Evolutionary conservation across 2,113 vertebrate genomes (phyloP).

Genomic region (Burhinus oedicnemus): DNA sequence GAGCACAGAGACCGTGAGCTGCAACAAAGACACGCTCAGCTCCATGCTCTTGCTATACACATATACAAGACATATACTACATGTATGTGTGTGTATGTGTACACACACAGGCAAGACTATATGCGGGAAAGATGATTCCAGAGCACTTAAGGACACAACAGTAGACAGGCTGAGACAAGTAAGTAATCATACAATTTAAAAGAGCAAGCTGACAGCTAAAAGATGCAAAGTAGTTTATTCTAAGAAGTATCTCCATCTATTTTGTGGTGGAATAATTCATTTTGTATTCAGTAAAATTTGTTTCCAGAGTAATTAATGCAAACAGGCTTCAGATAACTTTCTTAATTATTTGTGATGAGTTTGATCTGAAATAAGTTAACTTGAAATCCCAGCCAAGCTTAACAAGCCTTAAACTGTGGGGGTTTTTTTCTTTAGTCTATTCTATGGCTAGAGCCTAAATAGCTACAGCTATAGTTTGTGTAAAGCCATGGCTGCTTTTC

Average conservation of each 20-base stretch:
- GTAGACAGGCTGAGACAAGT: slow-evolving; percentile 39
- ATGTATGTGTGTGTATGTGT: neutral
- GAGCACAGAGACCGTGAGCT: neutral
- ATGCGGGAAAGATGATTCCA: neutral
- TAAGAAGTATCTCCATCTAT: slow-evolving; percentile 1
- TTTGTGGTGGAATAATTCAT: slow-evolving; percentile 27
- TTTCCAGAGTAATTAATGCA: slow-evolving; percentile 25
- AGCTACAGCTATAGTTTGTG: neutral
- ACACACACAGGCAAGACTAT: neutral
- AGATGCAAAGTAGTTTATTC: slow-evolving; percentile 55
- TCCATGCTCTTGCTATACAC: neutral
- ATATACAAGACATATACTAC: neutral
- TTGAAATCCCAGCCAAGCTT: neutral
- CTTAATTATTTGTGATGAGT: slow-evolving; percentile 14
- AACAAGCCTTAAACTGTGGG: neutral
- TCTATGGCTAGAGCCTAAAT: neutral
- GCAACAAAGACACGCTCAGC: fast-evolving
- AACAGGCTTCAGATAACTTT: neutral
- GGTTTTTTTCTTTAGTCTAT: neutral
- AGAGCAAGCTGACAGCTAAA: slow-evolving; percentile 6
- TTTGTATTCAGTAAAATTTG: slow-evolving; percentile 15
- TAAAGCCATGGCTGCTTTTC: neutral
- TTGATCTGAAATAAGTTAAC: neutral
- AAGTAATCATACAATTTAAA: neutral
- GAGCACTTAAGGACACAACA: slow-evolving; percentile 46